Conservation (phyloP, 2,797 vertebrate genomes). For the Phalanger gymnotis region DNA sequence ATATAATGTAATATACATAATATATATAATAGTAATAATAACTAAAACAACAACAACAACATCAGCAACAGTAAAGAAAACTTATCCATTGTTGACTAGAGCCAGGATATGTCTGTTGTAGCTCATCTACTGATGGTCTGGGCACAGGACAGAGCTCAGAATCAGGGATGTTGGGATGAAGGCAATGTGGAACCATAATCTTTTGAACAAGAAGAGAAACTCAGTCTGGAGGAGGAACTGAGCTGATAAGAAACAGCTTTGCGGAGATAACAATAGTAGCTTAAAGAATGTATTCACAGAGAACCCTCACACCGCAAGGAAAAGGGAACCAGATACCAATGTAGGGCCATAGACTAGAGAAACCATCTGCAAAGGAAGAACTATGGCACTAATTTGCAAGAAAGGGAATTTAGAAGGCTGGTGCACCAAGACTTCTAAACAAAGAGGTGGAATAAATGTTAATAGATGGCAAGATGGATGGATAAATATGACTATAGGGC, state of each 20-base stretch:
- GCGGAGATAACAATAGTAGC: neutral
- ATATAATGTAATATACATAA: too few relatives aligned
- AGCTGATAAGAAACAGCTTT: neutral
- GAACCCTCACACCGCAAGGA: neutral
- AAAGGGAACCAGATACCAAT: neutral
- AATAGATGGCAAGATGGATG: neutral
- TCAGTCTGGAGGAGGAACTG: neutral
- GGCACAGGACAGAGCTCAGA: too few relatives aligned
- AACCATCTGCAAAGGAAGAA: neutral
- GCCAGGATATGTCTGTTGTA: too few relatives aligned
- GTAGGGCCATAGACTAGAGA: neutral
- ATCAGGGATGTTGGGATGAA: too few relatives aligned
- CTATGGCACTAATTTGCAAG: neutral
- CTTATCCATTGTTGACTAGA: too few relatives aligned
- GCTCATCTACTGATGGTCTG: too few relatives aligned
- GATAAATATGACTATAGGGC: neutral
- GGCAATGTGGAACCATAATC: too few relatives aligned
- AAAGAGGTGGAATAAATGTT: neutral
- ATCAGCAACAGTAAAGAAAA: too few relatives aligned
- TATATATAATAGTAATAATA: too few relatives aligned
- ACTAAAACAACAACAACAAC: too few relatives aligned
- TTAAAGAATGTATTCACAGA: neutral
- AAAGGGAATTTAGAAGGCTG: neutral
- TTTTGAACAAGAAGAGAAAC: too few relatives aligned
- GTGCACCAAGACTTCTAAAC: neutral